Percentiles rank a stretch among this genome's conserved stretches.
Evolutionary conservation across 1,140 invertebrate species (phyloP).

Genomic region (Teleogryllus occipitalis): DNA sequence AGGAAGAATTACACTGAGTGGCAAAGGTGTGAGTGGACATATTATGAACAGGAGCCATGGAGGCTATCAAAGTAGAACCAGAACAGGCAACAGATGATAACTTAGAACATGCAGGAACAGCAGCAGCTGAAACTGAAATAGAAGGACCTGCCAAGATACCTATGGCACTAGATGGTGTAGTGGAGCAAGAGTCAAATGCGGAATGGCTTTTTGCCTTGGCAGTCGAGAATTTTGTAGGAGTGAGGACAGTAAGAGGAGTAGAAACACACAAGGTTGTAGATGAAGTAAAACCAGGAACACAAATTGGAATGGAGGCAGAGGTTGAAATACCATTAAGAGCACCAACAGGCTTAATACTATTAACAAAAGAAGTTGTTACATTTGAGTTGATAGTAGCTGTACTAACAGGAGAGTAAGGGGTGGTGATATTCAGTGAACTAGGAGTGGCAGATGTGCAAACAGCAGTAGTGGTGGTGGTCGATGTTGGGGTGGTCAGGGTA

Average conservation of each 20-base stretch:
- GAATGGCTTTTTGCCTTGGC: too few relatives aligned
- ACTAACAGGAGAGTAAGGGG: background rate
- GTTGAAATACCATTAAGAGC: background rate
- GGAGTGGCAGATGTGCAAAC: too few relatives aligned
- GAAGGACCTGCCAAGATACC: background rate
- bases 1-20: too few relatives aligned
- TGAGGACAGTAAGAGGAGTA: background rate
- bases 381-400: background rate
- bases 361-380: background rate
- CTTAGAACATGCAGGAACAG: background rate
- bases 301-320: too few relatives aligned
- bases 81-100: too few relatives aligned
- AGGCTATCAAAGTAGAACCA: too few relatives aligned
- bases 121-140: background rate
- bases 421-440: background rate
- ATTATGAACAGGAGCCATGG: too few relatives aligned
- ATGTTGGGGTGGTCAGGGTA: too few relatives aligned
- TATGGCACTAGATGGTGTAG: background rate
- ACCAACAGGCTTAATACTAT: background rate
- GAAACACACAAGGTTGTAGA: background rate
- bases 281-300: background rate
- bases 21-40: too few relatives aligned
- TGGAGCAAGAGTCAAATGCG: background rate
- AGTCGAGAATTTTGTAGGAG: background rate
- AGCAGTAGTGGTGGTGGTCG: too few relatives aligned